Evolutionary conservation across 2,888 invertebrate genomes (phyloP).

Genomic region (Podotricha telesiphe): DNA sequence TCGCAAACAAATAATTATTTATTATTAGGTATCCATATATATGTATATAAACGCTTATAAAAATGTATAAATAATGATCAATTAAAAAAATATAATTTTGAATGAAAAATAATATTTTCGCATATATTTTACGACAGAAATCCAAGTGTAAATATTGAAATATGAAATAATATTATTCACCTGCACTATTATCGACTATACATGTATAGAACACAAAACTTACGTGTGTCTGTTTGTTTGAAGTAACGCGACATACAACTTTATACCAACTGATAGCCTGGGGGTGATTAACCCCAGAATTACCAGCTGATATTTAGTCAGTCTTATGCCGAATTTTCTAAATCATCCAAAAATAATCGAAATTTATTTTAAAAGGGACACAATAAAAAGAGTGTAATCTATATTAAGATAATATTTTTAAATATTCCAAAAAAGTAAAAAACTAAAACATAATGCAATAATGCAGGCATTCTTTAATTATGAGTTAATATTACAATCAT

Average conservation of each 20-base stretch:
- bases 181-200: constrained; percentile 26
- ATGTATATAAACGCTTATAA: too few species aligned
- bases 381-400: too few species aligned
- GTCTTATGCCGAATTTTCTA: constrained; percentile 56
- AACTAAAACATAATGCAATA: not conserved
- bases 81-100: too few species aligned
- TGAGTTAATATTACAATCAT: not conserved
- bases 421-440: not conserved
- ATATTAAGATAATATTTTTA: not conserved
- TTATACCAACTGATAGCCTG: constrained; percentile 96
- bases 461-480: not conserved
- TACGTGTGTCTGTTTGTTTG: constrained; percentile 64
- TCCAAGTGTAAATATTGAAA: not conserved
- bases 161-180: constrained; percentile 7
- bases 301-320: constrained; percentile 99
- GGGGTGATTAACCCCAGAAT: constrained; percentile 92
- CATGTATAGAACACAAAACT: constrained; percentile 55
- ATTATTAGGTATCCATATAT: not conserved
- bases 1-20: not conserved
- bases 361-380: too few species aligned
- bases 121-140: too few species aligned
- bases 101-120: too few species aligned
- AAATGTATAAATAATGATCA: too few species aligned
- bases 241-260: constrained; percentile 61
- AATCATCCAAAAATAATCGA: constrained; percentile 17